Evolutionary conservation across 2,113 vertebrate genomes (phyloP).

Genomic region (Hydropotes inermis): DNA sequence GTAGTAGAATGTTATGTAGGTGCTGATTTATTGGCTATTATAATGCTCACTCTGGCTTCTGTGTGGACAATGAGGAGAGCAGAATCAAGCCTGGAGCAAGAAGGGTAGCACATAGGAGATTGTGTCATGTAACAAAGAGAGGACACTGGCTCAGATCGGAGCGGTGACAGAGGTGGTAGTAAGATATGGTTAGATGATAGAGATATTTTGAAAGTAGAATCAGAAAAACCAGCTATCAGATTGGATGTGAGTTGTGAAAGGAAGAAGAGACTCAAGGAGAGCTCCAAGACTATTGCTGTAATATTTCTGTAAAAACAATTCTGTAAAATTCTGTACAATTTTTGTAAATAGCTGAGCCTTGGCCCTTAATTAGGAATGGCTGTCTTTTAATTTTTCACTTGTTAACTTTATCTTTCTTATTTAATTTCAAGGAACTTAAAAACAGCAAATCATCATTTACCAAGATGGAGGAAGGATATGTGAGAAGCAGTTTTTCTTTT

Average conservation of each 20-base stretch:
- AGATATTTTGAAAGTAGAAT: background rate
- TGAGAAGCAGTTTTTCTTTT: background rate
- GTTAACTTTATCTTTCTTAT: background rate
- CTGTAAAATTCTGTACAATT: background rate
- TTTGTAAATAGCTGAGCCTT: background rate
- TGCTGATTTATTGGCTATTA: background rate
- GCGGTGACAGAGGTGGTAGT: background rate
- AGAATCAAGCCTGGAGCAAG: background rate
- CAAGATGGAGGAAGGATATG: background rate
- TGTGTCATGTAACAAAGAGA: background rate
- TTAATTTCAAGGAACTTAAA: constrained; percentile 8
- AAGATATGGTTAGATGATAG: background rate
- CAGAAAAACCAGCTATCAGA: too few species aligned
- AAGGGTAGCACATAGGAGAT: background rate
- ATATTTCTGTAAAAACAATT: background rate
- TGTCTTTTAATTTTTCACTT: constrained; percentile 13
- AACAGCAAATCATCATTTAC: background rate
- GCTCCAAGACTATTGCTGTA: background rate
- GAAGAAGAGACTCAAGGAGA: background rate
- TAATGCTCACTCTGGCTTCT: background rate
- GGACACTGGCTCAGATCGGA: background rate
- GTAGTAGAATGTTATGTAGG: background rate
- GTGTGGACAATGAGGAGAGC: background rate
- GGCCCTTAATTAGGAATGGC: background rate
- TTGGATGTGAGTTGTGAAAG: background rate